Base-by-base conservation (phyloP, 2,888 invertebrate genomes). In the Leucophenga maculata region DNA sequence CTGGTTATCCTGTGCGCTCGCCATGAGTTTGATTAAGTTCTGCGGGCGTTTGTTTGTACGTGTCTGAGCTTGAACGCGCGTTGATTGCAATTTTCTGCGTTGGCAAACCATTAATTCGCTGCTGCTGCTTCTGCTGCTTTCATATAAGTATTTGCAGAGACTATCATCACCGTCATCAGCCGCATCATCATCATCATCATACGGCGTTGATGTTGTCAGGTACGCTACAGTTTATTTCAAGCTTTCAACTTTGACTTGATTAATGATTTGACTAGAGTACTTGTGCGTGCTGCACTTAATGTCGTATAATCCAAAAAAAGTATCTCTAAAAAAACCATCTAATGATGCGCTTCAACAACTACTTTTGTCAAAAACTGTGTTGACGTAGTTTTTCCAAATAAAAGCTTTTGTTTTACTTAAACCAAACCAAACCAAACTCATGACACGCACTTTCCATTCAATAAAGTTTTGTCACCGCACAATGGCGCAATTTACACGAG, bases 401-500 rank as follows among this genome's bases (percentile, higher is more conserved):
- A 46, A 59, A 59, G 44, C 50, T 32, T 60, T 67, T 67, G 59
- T 26, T 46, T 67, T 31, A 46, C 20, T 67, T 31, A 26, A 55
- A 60, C 31, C n/a, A 46, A 64, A 69, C 32, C 52, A 59, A 52
- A 60, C 60, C 57, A 22, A 9, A 68, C 68, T 59, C 62, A 72
- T 69, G 76, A 79, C 81, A 80, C 79, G 78, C 83, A 77, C 73
- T 77, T 75, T 72, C 69, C 80, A 83, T 77, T 76, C 80, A 80
- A 80, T 80, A 76, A 80, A 78, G 74, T 69, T 73, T 52, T 48
- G 14, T 18, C 75, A 76, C 75, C 77, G 62, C 73, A 81, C 78
- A 79, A 79, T 79, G 72, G 72, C 68, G 81, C 83, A 79, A 81
- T 79, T 79, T 81, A 76, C 82, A 79, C 74, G 68, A 64, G 13